Conservation (phyloP, 35 echinoderm and acorn worm species). For the Hemicentrotus pulcherrimus region DNA sequence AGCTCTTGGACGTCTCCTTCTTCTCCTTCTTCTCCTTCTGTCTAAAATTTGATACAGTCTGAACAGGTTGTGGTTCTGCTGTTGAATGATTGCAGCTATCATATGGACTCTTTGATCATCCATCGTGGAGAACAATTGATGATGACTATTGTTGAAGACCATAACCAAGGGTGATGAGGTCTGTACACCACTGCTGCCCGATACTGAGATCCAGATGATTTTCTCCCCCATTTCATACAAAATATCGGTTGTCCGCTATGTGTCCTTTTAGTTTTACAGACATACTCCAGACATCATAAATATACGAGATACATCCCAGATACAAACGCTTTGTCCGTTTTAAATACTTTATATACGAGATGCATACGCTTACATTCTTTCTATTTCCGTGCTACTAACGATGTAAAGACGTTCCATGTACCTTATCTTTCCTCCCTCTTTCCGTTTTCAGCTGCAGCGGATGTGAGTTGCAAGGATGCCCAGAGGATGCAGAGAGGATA, state of each 20-base stretch:
- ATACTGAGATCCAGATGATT: too few species aligned
- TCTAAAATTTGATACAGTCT: slow-evolving; percentile 2
- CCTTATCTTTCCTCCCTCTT: slow-evolving; percentile 33
- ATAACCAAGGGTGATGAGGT: too few species aligned
- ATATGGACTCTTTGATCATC: slow-evolving; percentile 14
- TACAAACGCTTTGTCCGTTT: slow-evolving; percentile 26
- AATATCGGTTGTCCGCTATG: too few species aligned
- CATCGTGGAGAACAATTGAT: slow-evolving; percentile 23
- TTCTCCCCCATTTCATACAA: too few species aligned
- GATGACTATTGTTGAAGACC: too few species aligned
- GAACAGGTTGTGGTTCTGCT: slow-evolving; percentile 26
- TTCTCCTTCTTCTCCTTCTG: slow-evolving; percentile 42
- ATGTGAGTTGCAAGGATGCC: too few species aligned
- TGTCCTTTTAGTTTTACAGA: too few species aligned
- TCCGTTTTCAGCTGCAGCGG: background rate
- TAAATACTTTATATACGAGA: slow-evolving; percentile 32
- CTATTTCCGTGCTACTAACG: slow-evolving; percentile 37
- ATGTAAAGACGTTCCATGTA: slow-evolving; percentile 40
- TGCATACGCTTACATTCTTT: slow-evolving; percentile 38
- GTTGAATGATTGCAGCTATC: slow-evolving; percentile 9
- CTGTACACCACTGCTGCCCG: too few species aligned
- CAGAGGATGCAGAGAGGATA: too few species aligned
- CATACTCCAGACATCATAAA: slow-evolving; percentile 15
- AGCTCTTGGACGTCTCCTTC: slow-evolving; percentile 1
- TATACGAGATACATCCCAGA: slow-evolving; percentile 37